Conservation (phyloP, 2,888 invertebrate species). For the Eupithecia subumbrata region DNA sequence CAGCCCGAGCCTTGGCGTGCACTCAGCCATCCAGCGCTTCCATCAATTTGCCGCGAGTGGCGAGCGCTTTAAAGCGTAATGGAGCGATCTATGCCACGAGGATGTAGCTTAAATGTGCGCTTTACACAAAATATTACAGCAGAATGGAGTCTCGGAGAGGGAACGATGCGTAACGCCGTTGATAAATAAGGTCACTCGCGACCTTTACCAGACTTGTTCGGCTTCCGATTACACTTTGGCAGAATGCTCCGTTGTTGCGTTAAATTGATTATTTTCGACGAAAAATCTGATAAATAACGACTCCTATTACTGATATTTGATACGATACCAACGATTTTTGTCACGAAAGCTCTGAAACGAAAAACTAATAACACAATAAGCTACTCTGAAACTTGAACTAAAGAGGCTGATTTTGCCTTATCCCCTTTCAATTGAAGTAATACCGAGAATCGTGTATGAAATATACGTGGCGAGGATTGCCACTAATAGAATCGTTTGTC, state of each 20-base stretch:
- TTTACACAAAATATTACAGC: constrained; percentile 29
- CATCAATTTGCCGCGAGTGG: constrained; percentile 41
- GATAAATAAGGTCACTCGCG: not conserved
- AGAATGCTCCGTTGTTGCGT: not conserved
- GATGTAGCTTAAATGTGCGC: constrained; percentile 28
- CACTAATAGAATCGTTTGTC: not conserved
- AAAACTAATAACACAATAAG: not conserved
- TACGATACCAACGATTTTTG: not conserved
- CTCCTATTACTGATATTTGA: not conserved
- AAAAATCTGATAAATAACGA: not conserved
- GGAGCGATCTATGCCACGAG: constrained; percentile 33
- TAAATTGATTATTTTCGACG: not conserved
- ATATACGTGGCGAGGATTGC: not conserved
- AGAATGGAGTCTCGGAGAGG: constrained; percentile 5
- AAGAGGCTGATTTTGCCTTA: not conserved
- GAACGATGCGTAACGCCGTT: not conserved
- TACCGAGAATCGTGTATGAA: not conserved
- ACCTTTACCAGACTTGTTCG: not conserved
- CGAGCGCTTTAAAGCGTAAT: constrained; percentile 39
- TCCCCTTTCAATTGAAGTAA: not conserved
- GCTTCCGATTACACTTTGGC: not conserved
- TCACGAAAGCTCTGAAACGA: not conserved
- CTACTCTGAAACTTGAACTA: not conserved
- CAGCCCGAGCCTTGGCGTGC: constrained; percentile 20
- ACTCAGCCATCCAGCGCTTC: constrained; percentile 35